These are phyloP conservation scores for Euphydryas editha DNA, from an alignment of 2,888 invertebrate species.

Conservation along the genomic window DNA sequence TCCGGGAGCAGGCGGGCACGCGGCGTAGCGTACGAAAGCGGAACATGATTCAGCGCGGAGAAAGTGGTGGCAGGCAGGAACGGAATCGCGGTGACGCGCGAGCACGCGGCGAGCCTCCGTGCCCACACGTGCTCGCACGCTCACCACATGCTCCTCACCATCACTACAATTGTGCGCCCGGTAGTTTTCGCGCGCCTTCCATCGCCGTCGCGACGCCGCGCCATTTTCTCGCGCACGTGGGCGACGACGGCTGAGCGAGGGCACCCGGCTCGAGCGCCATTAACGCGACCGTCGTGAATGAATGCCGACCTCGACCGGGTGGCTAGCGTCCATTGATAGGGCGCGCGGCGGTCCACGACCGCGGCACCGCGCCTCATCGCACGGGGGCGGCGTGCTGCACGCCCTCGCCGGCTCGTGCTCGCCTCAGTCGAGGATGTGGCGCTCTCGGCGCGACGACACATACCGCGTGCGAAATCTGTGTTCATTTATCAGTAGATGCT, in stretches of 20 bases:
- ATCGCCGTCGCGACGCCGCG: slow-evolving; percentile 78
- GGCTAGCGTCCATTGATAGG: slow-evolving; percentile 77
- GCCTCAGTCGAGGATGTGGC: slow-evolving; percentile 84
- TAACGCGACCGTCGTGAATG: slow-evolving; percentile 81
- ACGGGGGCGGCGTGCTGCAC: slow-evolving; percentile 75
- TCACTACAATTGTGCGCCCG: slow-evolving; percentile 75
- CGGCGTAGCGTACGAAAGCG: slow-evolving; percentile 63
- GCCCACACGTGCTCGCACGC: slow-evolving; percentile 59
- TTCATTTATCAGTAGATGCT: slow-evolving; percentile 78
- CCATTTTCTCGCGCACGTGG: slow-evolving; percentile 83
- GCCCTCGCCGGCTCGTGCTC: slow-evolving; percentile 79
- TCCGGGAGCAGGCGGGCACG: slow-evolving; percentile 58
- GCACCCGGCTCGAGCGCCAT: slow-evolving; percentile 76
- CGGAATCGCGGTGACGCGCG: slow-evolving; percentile 53
- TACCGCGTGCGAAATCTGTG: slow-evolving; percentile 76
- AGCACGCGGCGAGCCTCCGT: slow-evolving; percentile 72
- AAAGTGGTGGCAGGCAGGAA: slow-evolving; percentile 52
- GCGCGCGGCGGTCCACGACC: slow-evolving; percentile 77
- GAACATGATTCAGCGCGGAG: slow-evolving; percentile 71
- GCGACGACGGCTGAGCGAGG: slow-evolving; percentile 73
- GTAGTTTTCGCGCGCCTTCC: slow-evolving; percentile 81
- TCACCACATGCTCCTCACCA: slow-evolving; percentile 59
- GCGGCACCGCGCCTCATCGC: slow-evolving; percentile 61
- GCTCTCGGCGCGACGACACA: slow-evolving; percentile 77
- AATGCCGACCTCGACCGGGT: slow-evolving; percentile 79